Base-by-base conservation (phyloP, 2,113 vertebrate genomes). In the Ibidorhyncha struthersii region DNA sequence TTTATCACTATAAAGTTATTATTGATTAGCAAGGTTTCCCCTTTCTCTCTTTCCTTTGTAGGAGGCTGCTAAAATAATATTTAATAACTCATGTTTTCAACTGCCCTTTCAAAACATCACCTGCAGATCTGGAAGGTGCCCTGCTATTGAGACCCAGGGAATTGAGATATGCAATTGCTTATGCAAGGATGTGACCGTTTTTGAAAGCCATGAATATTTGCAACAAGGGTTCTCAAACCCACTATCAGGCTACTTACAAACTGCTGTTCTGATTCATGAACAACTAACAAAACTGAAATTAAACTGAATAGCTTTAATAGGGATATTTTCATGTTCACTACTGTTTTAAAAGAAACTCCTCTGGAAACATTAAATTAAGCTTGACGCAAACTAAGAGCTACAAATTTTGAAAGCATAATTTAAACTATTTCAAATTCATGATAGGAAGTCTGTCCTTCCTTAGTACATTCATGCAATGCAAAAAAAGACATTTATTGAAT, bases 401-500 rank as follows among this genome's bases (percentile, higher is more conserved):
- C 88, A 81, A 79, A 90, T 96, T 96, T 90, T 92, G 74, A 92
- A 93, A 93, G 78, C 84, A 89, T 93, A 79, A 88, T 38, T 96
- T 82, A 52, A 89, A 77, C 18, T 49, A 55, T 53, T 85, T 92
- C 63, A 74, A 80, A 79, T 47, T 52, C 58, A 56, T 30, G 53
- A 87, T 3, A 92, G 83, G 76, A 96, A 90, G 62, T 12, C 23
- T 91, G 63, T 85, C 66, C 87, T 93, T 93, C 88, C 88, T 86
- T 65, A 85, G 45, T 59, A 95, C 61, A 82, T 12, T 89, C 77
- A 94, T 86, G 95, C 95, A 91, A 93, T n/a, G 69, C 78, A 94
- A 95, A 97, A 97, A 85, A 89, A 87, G 29, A 97, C 96, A 98
- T 74, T 96, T 89, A 92, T 45, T 93, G 96, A 97, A 97, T 96